These are phyloP conservation scores for Cyclura pinguis DNA, from an alignment of 2,797 vertebrate species.

Conservation along the genomic window DNA sequence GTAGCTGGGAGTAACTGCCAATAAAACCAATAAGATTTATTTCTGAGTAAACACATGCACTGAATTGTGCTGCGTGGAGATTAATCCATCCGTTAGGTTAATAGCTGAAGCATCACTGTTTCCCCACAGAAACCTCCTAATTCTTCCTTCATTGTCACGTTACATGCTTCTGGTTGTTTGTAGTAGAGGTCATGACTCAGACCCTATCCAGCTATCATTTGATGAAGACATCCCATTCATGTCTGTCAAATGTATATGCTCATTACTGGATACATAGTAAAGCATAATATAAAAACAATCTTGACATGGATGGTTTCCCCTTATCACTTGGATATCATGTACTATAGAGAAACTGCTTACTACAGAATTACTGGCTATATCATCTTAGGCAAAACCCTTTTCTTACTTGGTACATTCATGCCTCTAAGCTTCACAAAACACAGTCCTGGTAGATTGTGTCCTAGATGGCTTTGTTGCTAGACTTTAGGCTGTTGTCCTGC, in stretches of 20 bases:
- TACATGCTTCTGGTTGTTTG: not conserved
- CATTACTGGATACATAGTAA: not conserved
- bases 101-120: not conserved
- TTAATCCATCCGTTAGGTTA: no score
- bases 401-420: not conserved
- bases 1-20: no score
- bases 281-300: not conserved
- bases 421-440: conserved; percentile 5
- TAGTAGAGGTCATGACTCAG: not conserved
- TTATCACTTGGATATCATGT: no score
- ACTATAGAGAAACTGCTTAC: not conserved
- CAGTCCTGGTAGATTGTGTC: not conserved
- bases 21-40: no score
- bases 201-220: not conserved
- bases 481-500: not conserved
- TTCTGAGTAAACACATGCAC: no score
- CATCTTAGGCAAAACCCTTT: conserved; percentile 22
- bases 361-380: not conserved
- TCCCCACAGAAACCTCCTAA: not conserved
- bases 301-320: not conserved
- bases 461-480: not conserved
- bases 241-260: not conserved
- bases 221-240: not conserved
- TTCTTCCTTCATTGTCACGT: not conserved
- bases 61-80: not conserved